Conservation (phyloP, 2,113 vertebrate genomes). For the Rhinogobius similis region DNA sequence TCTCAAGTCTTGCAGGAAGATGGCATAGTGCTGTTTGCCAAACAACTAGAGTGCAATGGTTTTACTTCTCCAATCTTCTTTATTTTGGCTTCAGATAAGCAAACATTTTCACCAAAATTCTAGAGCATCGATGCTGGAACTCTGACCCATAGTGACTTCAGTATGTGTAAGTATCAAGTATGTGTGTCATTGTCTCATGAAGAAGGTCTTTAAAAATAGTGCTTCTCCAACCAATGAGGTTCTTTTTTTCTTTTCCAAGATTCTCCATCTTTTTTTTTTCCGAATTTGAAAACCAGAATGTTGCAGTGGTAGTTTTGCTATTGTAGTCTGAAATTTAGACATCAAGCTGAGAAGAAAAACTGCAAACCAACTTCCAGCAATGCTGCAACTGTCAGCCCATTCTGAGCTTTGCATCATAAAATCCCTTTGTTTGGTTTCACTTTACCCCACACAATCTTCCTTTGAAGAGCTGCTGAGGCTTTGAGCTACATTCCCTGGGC, state of each 20-base stretch:
- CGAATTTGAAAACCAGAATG: neutral
- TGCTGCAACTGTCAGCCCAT: neutral
- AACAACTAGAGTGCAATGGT: neutral
- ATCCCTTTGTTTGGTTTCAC: conserved; percentile 30
- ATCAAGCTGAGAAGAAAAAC: neutral
- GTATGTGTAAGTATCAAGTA: too few species aligned
- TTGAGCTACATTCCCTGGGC: conserved; percentile 22
- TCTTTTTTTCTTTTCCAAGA: too few species aligned
- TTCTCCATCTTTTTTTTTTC: too few species aligned
- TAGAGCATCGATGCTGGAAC: too few species aligned
- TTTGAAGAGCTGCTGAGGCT: conserved; percentile 28
- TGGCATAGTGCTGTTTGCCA: too few species aligned
- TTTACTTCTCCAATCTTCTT: neutral
- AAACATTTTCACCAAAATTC: too few species aligned
- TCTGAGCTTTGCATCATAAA: conserved; percentile 8
- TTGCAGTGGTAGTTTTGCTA: neutral
- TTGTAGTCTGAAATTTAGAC: neutral
- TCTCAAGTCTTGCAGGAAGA: neutral
- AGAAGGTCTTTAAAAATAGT: too few species aligned
- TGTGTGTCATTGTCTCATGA: too few species aligned
- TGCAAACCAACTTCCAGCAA: neutral
- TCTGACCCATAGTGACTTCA: too few species aligned
- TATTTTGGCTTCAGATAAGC: too few species aligned
- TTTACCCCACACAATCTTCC: conserved; percentile 11
- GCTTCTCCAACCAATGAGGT: too few species aligned